Evolutionary conservation across 1,140 invertebrate species (phyloP).

Genomic region (Metopolophium dirhodum): DNA sequence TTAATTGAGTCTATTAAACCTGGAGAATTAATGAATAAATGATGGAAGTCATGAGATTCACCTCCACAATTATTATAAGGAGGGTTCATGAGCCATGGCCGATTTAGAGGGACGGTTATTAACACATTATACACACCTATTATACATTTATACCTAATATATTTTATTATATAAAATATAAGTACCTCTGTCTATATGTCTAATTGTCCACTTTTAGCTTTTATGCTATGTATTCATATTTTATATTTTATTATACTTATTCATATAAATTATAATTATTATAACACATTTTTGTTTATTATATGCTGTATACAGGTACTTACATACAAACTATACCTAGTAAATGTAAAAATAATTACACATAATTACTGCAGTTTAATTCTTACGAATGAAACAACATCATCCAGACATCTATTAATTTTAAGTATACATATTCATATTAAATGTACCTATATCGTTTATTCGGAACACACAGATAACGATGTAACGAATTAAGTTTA

Average conservation of each 20-base stretch:
- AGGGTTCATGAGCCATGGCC: neutral
- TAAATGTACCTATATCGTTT: neutral
- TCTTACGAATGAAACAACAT: neutral
- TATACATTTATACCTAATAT: neutral
- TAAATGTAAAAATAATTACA: constrained; percentile 3
- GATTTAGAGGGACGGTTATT: neutral
- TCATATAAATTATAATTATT: neutral
- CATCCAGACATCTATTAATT: neutral
- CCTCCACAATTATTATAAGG: neutral
- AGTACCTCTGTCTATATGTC: neutral
- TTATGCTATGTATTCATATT: neutral
- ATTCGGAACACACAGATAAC: neutral
- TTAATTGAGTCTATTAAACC: neutral
- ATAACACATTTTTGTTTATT: neutral
- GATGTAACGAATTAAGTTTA: neutral
- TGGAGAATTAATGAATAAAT: neutral
- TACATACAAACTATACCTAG: neutral
- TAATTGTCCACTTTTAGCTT: neutral
- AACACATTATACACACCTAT: neutral
- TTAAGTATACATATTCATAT: neutral
- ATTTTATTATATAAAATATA: neutral
- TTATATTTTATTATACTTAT: neutral
- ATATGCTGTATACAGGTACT: neutral
- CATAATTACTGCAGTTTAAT: neutral
- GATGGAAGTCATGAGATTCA: neutral